Conservation (phyloP, 2,113 vertebrate species). For the Falcunculus frontatus region DNA sequence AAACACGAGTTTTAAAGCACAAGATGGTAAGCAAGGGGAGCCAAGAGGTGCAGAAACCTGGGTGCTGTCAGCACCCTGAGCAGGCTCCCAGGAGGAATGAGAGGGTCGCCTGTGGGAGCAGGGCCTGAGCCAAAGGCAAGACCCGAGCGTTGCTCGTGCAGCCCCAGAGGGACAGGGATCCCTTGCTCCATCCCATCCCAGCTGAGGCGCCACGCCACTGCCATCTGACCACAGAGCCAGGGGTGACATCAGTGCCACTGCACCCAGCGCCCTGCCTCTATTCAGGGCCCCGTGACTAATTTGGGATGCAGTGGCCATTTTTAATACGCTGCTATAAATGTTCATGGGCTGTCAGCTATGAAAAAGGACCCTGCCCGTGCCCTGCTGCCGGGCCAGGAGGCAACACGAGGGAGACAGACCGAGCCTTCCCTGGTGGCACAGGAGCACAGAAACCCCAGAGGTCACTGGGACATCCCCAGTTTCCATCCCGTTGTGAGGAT, state of each 20-base stretch:
- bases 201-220: background rate
- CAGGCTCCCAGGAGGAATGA: rapidly evolving
- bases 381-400: background rate
- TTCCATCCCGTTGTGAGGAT: background rate
- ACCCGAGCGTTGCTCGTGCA: background rate
- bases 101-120: rapidly evolving
- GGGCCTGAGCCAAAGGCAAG: background rate
- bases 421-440: background rate
- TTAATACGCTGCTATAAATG: constrained; percentile 58
- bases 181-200: background rate
- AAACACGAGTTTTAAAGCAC: background rate
- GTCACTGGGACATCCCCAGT: background rate
- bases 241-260: background rate
- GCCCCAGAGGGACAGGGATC: background rate
- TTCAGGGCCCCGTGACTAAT: background rate
- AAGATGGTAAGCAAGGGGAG: background rate
- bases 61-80: background rate
- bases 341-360: constrained; percentile 39
- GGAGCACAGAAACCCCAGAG: background rate
- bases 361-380: constrained; percentile 1
- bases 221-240: rapidly evolving
- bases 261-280: background rate
- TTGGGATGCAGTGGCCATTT: constrained; percentile 30
- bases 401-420: background rate
- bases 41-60: background rate